phyloP scores from a whole-genome alignment of 2,888 invertebrate genomes.

The Creontiades dilutus region DNA sequence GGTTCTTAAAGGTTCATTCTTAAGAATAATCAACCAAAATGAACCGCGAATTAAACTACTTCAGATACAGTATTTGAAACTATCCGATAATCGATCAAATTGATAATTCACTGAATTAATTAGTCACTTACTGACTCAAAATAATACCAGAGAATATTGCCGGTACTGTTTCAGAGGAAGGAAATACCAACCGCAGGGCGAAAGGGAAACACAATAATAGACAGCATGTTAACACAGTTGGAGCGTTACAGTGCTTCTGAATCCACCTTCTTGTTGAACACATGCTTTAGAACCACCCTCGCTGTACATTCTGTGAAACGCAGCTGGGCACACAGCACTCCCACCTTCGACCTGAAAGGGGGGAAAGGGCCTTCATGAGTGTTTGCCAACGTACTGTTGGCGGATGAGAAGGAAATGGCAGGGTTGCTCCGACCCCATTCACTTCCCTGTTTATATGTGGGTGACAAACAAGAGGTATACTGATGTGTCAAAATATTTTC shows the following conservation, averaged over 20 bases:
- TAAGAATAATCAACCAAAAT: too few species aligned
- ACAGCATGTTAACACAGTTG: background rate
- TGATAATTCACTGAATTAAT: too few species aligned
- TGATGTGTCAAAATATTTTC: background rate
- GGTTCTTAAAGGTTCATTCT: too few species aligned
- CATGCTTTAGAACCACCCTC: background rate
- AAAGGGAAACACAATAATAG: background rate
- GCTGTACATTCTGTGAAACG: background rate
- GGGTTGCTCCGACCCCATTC: background rate
- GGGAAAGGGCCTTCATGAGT: background rate
- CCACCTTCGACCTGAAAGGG: background rate
- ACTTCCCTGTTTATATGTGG: slow-evolving; percentile 3
- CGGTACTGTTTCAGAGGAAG: too few species aligned
- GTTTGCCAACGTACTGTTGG: background rate
- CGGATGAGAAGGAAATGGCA: background rate
- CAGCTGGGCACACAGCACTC: background rate
- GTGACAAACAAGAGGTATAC: background rate
- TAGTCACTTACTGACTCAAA: too few species aligned
- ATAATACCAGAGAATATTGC: too few species aligned
- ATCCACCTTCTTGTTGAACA: background rate
- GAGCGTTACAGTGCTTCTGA: background rate
- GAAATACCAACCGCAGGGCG: background rate
- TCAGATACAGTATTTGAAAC: too few species aligned
- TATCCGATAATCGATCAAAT: too few species aligned
- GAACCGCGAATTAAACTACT: too few species aligned